Percentiles rank a stretch among this genome's conserved stretches.
phyloP scores from a whole-genome alignment of 2,113 vertebrate genomes.

The Microtus oregoni region DNA sequence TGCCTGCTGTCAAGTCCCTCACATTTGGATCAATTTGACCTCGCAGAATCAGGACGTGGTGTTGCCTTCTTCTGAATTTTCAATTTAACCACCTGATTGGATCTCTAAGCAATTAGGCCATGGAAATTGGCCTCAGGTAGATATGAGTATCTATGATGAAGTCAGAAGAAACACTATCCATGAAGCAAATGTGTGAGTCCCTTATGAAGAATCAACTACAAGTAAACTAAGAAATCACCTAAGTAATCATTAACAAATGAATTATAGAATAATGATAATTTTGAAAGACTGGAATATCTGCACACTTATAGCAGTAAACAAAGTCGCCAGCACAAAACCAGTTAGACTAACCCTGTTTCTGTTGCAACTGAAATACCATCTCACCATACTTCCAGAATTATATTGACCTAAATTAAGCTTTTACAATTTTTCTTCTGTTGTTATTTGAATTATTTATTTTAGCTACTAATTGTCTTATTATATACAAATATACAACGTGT shows the following conservation, averaged over 20 bases:
- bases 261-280: neutral
- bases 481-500: neutral
- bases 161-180: neutral
- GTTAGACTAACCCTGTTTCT: slow-evolving; percentile 20
- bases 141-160: neutral
- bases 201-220: neutral
- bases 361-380: slow-evolving; percentile 18
- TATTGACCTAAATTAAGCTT: slow-evolving; percentile 18
- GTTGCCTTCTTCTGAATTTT: slow-evolving; percentile 21
- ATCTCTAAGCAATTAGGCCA: neutral
- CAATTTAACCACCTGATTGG: neutral
- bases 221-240: slow-evolving; percentile 21
- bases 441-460: slow-evolving; percentile 3
- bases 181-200: neutral
- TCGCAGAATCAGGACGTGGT: neutral
- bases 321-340: slow-evolving; percentile 41
- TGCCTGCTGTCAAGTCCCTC: neutral
- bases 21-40: neutral
- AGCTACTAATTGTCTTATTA: neutral
- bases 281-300: slow-evolving; percentile 22
- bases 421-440: neutral
- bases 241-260: slow-evolving; percentile 25
- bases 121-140: neutral
- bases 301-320: neutral
- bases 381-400: neutral